Conservation (phyloP, 1,140 invertebrate species). For the Drosophila mayri region DNA sequence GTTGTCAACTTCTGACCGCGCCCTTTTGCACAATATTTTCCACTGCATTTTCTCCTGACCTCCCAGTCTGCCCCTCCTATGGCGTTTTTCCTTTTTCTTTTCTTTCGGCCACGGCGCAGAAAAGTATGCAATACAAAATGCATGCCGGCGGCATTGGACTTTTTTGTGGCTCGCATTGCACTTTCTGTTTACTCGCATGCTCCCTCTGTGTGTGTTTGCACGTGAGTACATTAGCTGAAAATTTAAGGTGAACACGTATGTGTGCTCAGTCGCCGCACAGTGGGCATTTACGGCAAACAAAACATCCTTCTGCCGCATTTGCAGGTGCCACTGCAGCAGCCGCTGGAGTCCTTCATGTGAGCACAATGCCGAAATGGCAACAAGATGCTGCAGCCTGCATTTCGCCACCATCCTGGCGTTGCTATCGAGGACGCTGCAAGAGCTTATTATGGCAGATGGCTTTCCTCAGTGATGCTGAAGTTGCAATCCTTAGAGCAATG, state of each 20-base stretch:
- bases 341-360: slow-evolving; percentile 34
- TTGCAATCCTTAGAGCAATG: neutral
- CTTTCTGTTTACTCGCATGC: slow-evolving; percentile 46
- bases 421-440: slow-evolving; percentile 9
- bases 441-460: slow-evolving; percentile 36
- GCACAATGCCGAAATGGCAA: slow-evolving; percentile 40
- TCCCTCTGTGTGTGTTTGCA: slow-evolving; percentile 3
- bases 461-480: slow-evolving; percentile 22
- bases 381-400: slow-evolving; percentile 42
- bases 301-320: slow-evolving; percentile 37
- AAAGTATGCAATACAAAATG: slow-evolving; percentile 57
- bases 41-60: slow-evolving; percentile 53
- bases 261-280: slow-evolving; percentile 31
- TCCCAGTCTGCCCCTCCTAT: neutral
- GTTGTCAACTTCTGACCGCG: slow-evolving; percentile 68
- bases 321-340: slow-evolving; percentile 5
- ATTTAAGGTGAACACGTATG: slow-evolving; percentile 35
- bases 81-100: slow-evolving; percentile 34
- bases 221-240: slow-evolving; percentile 55
- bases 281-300: slow-evolving; percentile 56
- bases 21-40: slow-evolving; percentile 67
- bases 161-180: slow-evolving; percentile 54
- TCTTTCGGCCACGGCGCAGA: slow-evolving; percentile 46
- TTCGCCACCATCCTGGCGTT: neutral
- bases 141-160: slow-evolving; percentile 51